Percentiles rank a stretch among this genome's conserved stretches.
phyloP scores from a whole-genome alignment of 2,113 vertebrate genomes.

The Rhadina sibilatrix region DNA sequence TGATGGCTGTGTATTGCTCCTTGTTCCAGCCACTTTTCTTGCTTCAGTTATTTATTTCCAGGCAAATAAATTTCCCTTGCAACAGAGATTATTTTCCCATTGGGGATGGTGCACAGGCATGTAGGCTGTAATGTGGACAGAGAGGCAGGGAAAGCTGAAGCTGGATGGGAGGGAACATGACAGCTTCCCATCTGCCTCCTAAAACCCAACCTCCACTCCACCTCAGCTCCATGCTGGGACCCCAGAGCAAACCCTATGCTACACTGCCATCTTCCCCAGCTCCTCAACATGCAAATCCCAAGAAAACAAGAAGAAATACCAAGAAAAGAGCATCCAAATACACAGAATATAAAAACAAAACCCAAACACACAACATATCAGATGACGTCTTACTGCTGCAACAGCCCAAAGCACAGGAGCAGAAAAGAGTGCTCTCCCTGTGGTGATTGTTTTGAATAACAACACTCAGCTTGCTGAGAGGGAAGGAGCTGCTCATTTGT shows the following conservation, averaged over 20 bases:
- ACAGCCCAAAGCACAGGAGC: neutral
- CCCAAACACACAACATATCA: neutral
- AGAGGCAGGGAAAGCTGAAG: neutral
- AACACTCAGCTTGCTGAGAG: neutral
- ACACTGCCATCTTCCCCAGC: neutral
- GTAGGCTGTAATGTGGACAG: neutral
- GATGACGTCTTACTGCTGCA: neutral
- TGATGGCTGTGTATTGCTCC: neutral
- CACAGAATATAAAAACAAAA: neutral
- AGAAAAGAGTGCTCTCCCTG: neutral
- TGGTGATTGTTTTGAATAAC: neutral
- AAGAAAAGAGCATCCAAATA: neutral
- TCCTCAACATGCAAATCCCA: neutral
- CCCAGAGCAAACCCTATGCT: neutral
- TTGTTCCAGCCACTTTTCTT: neutral
- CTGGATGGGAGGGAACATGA: neutral
- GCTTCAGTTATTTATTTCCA: neutral
- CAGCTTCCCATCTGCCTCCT: neutral
- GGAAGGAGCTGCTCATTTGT: constrained; percentile 8
- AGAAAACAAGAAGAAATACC: neutral
- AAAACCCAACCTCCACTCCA: neutral
- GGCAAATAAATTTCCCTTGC: neutral
- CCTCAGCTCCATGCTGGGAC: neutral
- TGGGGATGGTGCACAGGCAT: neutral
- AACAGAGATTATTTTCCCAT: neutral